Evolutionary conservation across 1,140 invertebrate genomes (phyloP), one percentile per base, ranked within the genome.

Genomic region (Potamilus streckersoni): DNA sequence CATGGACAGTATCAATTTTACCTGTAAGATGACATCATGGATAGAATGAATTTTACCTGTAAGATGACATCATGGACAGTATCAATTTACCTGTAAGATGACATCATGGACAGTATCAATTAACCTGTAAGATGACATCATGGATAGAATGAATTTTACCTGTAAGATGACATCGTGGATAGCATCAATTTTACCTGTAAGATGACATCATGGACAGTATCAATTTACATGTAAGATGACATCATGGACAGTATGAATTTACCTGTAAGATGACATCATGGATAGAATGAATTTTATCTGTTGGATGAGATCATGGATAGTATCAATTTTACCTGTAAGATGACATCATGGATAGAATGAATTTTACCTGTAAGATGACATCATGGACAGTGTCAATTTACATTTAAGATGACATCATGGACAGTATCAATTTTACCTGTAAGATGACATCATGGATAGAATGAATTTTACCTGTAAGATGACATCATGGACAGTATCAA

Each of bases 401-500:
- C 92, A 88, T 5, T 92, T 23, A 23, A 0, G 23, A 23, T 23
- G 23, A 23, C 23, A 23, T 23, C 23, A 23, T 49, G 31, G 13
- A n/a, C 58, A 67, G 66, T 56, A 66, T 20, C 57, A 38, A 27
- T n/a, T 27, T 49, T n/a, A n/a, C 15, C 20, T 23, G 64, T 27
- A 73, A 73, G 31, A 27, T n/a, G 23, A 19, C 62, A 64, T 15
- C 60, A 23, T 17, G 0, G 11, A 19, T 65, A 60, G 56, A 0
- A 55, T 11, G 1, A 67, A 23, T 23, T 63, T 64, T 92, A 91
- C 92, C 84, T 91, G 81, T 71, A 95, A 92, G 69, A 93, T 86
- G 62, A 94, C 91, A 89, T 95, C 94, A 87, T 94, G 93, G 38
- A 95, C 88, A 56, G 90, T 83, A 88, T 95, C 94, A 69, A 90